These are phyloP conservation scores for Parauchenoglanis punctatus DNA, from an alignment of 2,797 vertebrate genomes.

Conservation along the genomic window DNA sequence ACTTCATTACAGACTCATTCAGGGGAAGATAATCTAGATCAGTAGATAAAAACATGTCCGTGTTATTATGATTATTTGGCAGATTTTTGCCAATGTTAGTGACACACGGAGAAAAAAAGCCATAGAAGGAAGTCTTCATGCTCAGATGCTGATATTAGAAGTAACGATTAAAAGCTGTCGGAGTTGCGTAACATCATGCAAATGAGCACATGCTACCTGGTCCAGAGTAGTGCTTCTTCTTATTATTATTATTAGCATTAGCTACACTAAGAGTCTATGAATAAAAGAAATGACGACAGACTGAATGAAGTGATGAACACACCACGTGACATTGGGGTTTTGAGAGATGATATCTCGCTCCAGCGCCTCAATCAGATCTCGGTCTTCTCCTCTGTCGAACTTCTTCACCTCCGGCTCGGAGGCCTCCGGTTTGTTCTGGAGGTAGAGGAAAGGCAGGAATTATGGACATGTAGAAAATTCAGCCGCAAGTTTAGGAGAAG, in stretches of 20 bases:
- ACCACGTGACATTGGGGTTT: constrained; percentile 96
- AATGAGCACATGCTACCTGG: neutral
- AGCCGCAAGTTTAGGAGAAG: neutral
- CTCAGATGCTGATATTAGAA: neutral
- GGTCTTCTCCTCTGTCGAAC: constrained; percentile 94
- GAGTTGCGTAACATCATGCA: neutral
- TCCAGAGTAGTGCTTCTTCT: neutral
- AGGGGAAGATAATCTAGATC: neutral
- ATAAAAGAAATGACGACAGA: neutral
- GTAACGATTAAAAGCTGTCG: neutral
- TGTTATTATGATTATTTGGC: neutral
- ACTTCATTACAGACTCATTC: too few relatives aligned
- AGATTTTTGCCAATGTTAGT: too few relatives aligned
- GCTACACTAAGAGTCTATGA: neutral
- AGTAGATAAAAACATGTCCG: neutral
- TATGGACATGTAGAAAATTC: neutral
- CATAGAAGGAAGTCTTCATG: neutral
- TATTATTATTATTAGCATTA: neutral
- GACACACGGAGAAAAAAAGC: neutral
- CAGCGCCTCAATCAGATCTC: constrained; percentile 94
- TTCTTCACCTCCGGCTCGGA: constrained; percentile 88
- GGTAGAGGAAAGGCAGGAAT: neutral
- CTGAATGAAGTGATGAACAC: constrained; percentile 45
- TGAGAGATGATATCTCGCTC: constrained; percentile 98
- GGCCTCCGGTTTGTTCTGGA: constrained; percentile 77